Evolutionary conservation across 1,140 invertebrate species (phyloP), one percentile per base, ranked within the genome.

Genomic region (Drosophila persimilis): DNA sequence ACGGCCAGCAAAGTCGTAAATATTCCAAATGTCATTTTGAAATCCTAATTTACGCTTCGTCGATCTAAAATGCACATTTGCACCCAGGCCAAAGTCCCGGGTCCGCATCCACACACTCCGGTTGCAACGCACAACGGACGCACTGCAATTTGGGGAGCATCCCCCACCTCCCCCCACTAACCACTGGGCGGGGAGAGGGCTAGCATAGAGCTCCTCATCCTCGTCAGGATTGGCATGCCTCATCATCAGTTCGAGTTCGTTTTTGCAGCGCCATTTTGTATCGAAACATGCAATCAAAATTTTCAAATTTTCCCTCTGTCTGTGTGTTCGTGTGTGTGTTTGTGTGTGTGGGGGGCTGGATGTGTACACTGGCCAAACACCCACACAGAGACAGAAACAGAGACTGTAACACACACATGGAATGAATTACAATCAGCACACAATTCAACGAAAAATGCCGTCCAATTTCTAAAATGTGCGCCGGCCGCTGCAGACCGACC

Each of bases 21-120:
- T 90, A 90, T 90, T 90, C 89, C 78, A 90, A 90, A 90, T 90
- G 89, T 90, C 89, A 90, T 90, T 90, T 90, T 90, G 89, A 90
- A 90, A 90, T 90, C 89, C 89, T 90, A 90, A 90, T 90, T 90
- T 90, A 90, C 89, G 89, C 89, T 90, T 89, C 89, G 85, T 76
- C 89, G 89, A 78, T 83, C 81, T 80, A 81, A 90, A 90, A 90
- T 90, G 89, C 81, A 90, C 86, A 89, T 86, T 86, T 86, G 77
- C 63, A 79, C 63, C 75, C 35, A 63, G 73, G 64, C 79, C 74
- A 46, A 71, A 60, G 55, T 52, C 70, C 74, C 55, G 65, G 66
- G 60, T 66, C 52, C 48, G 66, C 73, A 41, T 31, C 31, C 48
- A 31, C 41, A 44, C 41, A 44, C 56, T 35, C 17, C 24, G 41